Base-by-base conservation (phyloP, 1,140 invertebrate genomes). In the Cotesia vestalis region DNA sequence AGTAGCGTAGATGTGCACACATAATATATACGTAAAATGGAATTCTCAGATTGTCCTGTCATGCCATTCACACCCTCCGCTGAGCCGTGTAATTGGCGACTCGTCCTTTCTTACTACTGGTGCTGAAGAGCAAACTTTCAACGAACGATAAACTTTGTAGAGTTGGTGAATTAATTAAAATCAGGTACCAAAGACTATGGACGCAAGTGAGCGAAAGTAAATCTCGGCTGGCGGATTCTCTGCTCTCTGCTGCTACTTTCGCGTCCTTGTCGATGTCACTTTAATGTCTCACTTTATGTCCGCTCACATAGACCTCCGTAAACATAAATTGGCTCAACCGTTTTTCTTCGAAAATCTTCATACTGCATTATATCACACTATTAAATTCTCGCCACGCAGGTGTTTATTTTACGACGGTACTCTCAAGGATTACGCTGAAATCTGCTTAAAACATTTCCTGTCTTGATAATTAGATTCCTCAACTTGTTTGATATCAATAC, bases 161-260 rank as follows among this genome's bases (percentile, higher is more conserved):
- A 75, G 76, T 76, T 72, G 69, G 67, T 67, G 71, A 75, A 79
- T 79, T 79, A 79, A 79, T 79, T 78, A 78, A 69, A 79, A 75
- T 73, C 73, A 69, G 76, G 76, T 77, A 46, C 73, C 75, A 57
- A 64, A 46, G 36, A 70, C 46, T 27, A 14, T 59, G 63, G 12
- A 40, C 20, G 46, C 46, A 66, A 14, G 63, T 46, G 17, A 52
- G 63, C n/a, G 57, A 17, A 27, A 59, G 57, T 59, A 27, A 20
- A 27, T 17, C 17, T 11, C 17, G 9, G 6, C 27, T 17, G 20
- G 4, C 4, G 8, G 14, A 59, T 20, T 17, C 14, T 27, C 9
- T 59, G 2, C 40, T 34, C 57, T 20, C 57, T 17, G 20, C 57
- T 20, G 17, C 17, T 59, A 59, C 57, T 59, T 59, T 59, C 57